Percentiles rank a stretch among this genome's conserved stretches.
Conservation (phyloP, 2,113 vertebrate species). For the Mus pahari region DNA sequence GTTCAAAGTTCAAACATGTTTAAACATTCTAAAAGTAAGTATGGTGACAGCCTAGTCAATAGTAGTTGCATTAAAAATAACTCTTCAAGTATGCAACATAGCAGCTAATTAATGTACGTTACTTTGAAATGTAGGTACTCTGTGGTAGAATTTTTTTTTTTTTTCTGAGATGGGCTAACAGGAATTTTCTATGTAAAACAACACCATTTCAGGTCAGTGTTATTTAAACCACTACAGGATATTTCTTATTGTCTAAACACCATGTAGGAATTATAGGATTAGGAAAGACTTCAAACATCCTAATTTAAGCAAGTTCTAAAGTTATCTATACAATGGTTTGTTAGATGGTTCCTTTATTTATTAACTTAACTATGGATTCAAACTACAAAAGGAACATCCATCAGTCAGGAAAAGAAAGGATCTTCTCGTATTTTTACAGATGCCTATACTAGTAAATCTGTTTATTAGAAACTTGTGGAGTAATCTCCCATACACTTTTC, state of each 20-base stretch:
- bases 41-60: background rate
- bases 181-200: background rate
- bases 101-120: background rate
- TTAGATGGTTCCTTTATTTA: background rate
- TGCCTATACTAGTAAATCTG: slow-evolving; percentile 5
- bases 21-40: background rate
- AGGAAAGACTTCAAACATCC: background rate
- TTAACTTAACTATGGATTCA: background rate
- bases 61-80: background rate
- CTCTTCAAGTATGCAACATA: background rate
- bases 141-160: background rate
- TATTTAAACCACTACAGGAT: too few species aligned
- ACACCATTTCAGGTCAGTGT: background rate
- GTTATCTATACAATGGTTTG: background rate
- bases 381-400: background rate
- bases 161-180: background rate
- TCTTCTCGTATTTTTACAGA: slow-evolving; percentile 13
- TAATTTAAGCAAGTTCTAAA: background rate
- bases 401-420: background rate
- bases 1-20: background rate
- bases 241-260: background rate
- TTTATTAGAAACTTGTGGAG: slow-evolving; percentile 51
- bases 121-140: background rate
- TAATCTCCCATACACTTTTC: slow-evolving; percentile 71
- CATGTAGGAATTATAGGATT: background rate